These are phyloP conservation scores for Ceraclea dissimilis DNA, from an alignment of 2,888 invertebrate species.

Conservation along the genomic window DNA sequence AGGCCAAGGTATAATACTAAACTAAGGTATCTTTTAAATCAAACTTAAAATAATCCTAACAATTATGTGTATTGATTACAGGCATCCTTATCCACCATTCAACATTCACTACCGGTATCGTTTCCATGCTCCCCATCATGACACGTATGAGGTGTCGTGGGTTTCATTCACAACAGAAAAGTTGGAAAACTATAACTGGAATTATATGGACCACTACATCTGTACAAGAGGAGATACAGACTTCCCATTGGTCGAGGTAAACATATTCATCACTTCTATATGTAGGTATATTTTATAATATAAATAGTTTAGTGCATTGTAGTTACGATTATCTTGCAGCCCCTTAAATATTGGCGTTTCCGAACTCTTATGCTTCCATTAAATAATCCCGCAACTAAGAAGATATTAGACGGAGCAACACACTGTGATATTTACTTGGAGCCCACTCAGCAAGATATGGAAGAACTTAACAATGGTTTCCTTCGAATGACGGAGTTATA, in stretches of 20 bases:
- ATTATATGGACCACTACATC: conserved; percentile 94
- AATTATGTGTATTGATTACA: conserved; percentile 31
- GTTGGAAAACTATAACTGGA: conserved; percentile 95
- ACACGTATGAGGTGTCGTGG: conserved; percentile 89
- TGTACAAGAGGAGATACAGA: conserved; percentile 91
- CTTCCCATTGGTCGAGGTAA: conserved; percentile 78
- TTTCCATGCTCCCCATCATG: conserved; percentile 87
- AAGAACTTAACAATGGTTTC: conserved; percentile 64
- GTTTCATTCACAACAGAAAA: conserved; percentile 92
- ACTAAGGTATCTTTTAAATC: too few species aligned
- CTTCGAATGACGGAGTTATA: conserved; percentile 77
- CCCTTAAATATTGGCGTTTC: conserved; percentile 85
- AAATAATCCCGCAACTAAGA: conserved; percentile 70
- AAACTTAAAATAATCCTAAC: neutral
- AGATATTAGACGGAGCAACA: conserved; percentile 62
- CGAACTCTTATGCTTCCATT: conserved; percentile 82
- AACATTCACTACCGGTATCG: conserved; percentile 88
- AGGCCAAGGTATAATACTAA: conserved; percentile 84
- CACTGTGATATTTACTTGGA: conserved; percentile 82
- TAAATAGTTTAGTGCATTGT: too few species aligned
- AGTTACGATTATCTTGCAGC: too few species aligned
- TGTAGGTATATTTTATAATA: too few species aligned
- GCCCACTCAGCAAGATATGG: conserved; percentile 51
- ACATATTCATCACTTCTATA: conserved; percentile 12
- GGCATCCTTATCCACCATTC: conserved; percentile 90